Evolutionary conservation across 2,888 invertebrate species (phyloP).

Genomic region (Gortyna flavago): DNA sequence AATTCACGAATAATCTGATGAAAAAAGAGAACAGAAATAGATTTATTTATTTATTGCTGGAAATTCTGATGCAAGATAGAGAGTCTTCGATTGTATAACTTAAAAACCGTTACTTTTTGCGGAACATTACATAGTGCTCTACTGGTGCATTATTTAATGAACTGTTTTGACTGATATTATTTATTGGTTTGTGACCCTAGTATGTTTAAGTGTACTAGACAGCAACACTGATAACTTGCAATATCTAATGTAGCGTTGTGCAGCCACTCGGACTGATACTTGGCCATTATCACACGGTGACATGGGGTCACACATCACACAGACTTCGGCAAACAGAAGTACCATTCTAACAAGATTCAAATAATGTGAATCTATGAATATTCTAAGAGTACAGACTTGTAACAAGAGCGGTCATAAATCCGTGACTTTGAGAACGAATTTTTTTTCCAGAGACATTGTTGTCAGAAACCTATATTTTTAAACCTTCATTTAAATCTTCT

Average conservation of each 20-base stretch:
- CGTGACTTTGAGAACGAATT: too few species aligned
- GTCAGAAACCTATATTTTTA: too few species aligned
- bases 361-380: neutral
- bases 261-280: neutral
- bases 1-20: neutral
- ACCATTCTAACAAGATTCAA: neutral
- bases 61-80: neutral
- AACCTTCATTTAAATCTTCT: neutral
- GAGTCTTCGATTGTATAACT: neutral
- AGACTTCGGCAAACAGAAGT: conserved; percentile 17
- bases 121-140: neutral
- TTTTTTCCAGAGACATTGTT: neutral
- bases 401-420: neutral
- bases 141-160: too few species aligned
- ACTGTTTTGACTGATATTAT: neutral
- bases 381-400: neutral
- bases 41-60: neutral
- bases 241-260: neutral
- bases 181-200: neutral
- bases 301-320: conserved; percentile 9
- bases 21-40: neutral
- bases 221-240: neutral
- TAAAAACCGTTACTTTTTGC: neutral
- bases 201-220: neutral
- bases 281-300: conserved; percentile 2